phyloP scores from a whole-genome alignment of 2,113 vertebrate genomes.

The Dromaius novaehollandiae region DNA sequence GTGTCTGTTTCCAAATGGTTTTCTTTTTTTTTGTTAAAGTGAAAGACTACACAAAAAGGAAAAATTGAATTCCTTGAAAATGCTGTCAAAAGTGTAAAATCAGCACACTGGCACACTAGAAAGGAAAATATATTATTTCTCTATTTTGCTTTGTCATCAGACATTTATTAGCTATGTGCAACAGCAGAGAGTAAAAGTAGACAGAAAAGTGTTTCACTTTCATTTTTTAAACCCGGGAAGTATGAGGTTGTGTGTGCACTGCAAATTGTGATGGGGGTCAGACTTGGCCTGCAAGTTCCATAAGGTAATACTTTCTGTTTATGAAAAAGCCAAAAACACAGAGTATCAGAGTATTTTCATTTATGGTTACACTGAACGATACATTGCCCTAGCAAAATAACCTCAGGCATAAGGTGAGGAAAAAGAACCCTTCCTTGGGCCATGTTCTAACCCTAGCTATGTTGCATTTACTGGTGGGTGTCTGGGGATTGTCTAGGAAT shows the following conservation, averaged over 20 bases:
- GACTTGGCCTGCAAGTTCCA: neutral
- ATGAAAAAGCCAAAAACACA: neutral
- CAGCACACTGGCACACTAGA: neutral
- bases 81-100: neutral
- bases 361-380: neutral
- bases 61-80: neutral
- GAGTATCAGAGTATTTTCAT: neutral
- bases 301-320: neutral
- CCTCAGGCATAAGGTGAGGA: neutral
- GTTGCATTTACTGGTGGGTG: neutral
- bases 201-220: neutral
- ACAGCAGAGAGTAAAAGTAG: neutral
- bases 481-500: neutral
- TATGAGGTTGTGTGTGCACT: neutral
- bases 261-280: neutral
- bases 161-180: neutral
- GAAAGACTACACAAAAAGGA: neutral
- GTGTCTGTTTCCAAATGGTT: neutral
- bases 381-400: conserved; percentile 30
- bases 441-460: neutral
- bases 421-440: neutral
- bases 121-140: neutral
- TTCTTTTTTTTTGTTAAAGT: neutral
- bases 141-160: neutral
- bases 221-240: neutral